Conservation (phyloP, 2,797 vertebrate species). For the Pseudocheirus occidentalis region DNA sequence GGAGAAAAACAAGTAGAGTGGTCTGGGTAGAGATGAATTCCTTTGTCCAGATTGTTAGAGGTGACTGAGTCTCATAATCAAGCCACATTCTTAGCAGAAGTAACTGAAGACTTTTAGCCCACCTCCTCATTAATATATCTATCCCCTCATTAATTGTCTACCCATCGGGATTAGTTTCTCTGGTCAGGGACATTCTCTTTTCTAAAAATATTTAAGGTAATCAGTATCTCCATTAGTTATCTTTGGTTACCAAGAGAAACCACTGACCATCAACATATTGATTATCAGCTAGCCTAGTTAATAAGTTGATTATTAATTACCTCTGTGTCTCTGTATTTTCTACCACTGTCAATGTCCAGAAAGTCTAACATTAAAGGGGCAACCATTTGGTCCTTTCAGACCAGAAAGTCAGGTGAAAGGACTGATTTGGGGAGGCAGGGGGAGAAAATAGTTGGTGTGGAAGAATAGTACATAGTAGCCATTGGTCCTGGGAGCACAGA, state of each 20-base stretch:
- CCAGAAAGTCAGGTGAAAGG: background rate
- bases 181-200: background rate
- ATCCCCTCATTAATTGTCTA: background rate
- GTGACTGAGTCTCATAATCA: background rate
- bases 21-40: background rate
- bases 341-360: background rate
- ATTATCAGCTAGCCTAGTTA: background rate
- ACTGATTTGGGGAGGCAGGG: background rate
- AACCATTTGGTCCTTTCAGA: background rate
- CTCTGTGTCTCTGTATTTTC: background rate
- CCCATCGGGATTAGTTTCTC: background rate
- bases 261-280: background rate
- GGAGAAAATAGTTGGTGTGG: background rate
- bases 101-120: background rate
- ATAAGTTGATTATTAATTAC: background rate
- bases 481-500: background rate
- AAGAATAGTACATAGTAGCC: background rate
- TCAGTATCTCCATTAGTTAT: background rate
- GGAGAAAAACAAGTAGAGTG: background rate
- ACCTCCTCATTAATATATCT: background rate
- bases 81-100: background rate
- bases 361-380: background rate
- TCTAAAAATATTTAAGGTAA: background rate
- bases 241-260: background rate
- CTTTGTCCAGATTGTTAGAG: background rate